Percentiles rank a stretch among this genome's conserved stretches.
Conservation (phyloP, 1,140 invertebrate species). For the Sinella curviseta region DNA sequence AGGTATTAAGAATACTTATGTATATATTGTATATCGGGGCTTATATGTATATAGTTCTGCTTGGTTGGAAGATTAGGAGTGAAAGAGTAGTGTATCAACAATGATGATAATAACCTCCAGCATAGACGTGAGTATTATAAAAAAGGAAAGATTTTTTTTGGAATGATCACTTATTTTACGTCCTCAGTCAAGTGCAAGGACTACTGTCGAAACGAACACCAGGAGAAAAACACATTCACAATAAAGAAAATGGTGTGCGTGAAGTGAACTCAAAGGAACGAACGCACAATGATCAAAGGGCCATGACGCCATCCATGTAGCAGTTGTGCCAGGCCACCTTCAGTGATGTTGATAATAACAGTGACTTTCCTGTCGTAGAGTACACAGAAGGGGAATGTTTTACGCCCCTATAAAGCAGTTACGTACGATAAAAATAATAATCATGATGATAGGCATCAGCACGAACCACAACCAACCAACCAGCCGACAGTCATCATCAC, state of each 20-base stretch:
- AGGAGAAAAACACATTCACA: not conserved
- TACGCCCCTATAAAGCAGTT: constrained; percentile 5
- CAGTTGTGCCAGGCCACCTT: no score
- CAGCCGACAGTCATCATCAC: not conserved
- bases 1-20: not conserved
- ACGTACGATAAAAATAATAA: not conserved
- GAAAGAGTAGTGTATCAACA: not conserved
- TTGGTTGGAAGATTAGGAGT: not conserved
- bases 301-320: not conserved
- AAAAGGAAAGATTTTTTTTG: not conserved
- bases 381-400: constrained; percentile 1
- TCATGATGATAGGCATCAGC: not conserved
- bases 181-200: not conserved
- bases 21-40: not conserved
- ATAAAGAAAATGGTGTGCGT: constrained; percentile 13
- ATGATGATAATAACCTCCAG: not conserved
- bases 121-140: constrained; percentile 5
- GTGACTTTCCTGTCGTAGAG: not conserved
- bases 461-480: not conserved
- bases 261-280: not conserved
- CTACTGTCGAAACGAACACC: not conserved
- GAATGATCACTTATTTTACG: not conserved
- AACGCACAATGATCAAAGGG: not conserved
- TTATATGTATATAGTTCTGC: not conserved
- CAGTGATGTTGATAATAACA: not conserved